Conservation (phyloP, 2,113 vertebrate genomes). For the Geococcyx californianus region DNA sequence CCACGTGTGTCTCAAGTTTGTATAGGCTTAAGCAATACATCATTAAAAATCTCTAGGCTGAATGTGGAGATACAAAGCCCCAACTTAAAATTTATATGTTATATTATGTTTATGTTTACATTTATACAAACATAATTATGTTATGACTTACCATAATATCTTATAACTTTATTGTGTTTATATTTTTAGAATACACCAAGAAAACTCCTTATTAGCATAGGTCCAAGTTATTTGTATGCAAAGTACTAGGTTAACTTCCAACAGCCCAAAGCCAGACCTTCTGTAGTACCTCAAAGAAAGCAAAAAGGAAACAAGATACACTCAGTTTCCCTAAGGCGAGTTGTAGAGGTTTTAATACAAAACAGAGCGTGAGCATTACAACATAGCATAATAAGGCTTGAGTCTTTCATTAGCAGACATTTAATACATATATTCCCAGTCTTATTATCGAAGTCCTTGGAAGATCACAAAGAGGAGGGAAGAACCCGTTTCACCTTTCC, state of each 20-base stretch:
- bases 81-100: background rate
- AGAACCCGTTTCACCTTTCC: background rate
- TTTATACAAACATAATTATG: no score
- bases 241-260: background rate
- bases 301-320: background rate
- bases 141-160: no score
- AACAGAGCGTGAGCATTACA: background rate
- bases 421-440: background rate
- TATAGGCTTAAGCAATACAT: background rate
- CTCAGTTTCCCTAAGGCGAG: background rate
- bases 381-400: background rate
- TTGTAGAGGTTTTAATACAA: background rate
- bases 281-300: background rate
- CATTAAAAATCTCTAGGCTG: background rate
- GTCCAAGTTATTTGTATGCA: background rate
- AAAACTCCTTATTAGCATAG: background rate
- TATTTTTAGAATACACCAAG: background rate
- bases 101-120: no score
- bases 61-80: background rate
- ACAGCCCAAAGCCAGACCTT: background rate
- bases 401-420: background rate
- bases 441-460: background rate
- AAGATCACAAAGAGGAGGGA: background rate
- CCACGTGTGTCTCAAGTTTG: background rate
- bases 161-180: background rate